Evolutionary conservation across 2,888 invertebrate genomes (phyloP).

Genomic region (Caenorhabditis uteleia): DNA sequence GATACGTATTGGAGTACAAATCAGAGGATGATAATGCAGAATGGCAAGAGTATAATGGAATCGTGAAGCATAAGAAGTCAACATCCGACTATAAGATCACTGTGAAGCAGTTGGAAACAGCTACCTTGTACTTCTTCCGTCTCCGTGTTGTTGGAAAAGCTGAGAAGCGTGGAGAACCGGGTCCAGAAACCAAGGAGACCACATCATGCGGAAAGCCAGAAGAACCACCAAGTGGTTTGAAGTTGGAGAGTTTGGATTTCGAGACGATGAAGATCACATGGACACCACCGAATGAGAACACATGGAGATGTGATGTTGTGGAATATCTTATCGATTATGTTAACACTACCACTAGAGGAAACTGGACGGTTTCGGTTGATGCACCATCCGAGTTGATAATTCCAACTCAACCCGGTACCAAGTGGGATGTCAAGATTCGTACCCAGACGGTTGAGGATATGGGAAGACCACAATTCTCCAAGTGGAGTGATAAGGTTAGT

Average conservation of each 20-base stretch:
- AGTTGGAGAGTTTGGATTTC: constrained; percentile 64
- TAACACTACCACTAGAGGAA: constrained; percentile 61
- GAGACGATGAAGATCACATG: constrained; percentile 63
- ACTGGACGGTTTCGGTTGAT: constrained; percentile 54
- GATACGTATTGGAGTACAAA: constrained; percentile 69
- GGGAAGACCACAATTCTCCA: constrained; percentile 59
- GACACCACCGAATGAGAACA: constrained; percentile 64
- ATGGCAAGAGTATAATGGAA: constrained; percentile 67
- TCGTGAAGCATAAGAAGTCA: constrained; percentile 58
- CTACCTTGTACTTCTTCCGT: constrained; percentile 70
- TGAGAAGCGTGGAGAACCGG: constrained; percentile 68
- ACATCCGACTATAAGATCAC: constrained; percentile 61
- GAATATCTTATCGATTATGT: constrained; percentile 65
- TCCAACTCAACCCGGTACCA: constrained; percentile 62
- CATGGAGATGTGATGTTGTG: constrained; percentile 68
- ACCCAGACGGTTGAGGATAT: constrained; percentile 68
- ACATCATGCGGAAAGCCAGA: constrained; percentile 69
- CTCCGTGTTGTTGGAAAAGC: constrained; percentile 68
- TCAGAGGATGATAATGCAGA: constrained; percentile 60
- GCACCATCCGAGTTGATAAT: constrained; percentile 48
- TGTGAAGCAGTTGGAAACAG: constrained; percentile 63
- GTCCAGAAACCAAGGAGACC: constrained; percentile 66
- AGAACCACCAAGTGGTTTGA: constrained; percentile 61
- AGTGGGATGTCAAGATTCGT: constrained; percentile 67
- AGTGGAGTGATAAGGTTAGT: constrained; percentile 63